Base-by-base conservation (phyloP, 2,888 invertebrate species). In the Spodoptera littoralis region DNA sequence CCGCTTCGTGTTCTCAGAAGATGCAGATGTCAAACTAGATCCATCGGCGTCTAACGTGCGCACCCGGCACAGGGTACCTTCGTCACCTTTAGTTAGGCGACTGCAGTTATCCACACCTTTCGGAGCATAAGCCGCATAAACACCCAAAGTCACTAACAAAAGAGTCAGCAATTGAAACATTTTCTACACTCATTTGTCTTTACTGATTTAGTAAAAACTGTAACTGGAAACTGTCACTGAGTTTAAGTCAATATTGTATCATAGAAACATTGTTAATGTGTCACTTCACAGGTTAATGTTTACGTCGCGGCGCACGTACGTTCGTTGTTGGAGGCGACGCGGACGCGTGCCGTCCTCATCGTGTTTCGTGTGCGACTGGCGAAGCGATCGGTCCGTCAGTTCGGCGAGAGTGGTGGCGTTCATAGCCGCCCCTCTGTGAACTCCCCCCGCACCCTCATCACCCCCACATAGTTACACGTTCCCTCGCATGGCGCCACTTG, bases 11-110 rank as follows among this genome's bases (percentile, higher is more conserved):
- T 96, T 96, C 85, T 98, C 98, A 53, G 96, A 83, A 65, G 95
- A 91, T 73, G 95, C 90, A 70, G 95, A 92, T 85, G 95, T 94
- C 75, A 96, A 93, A 87, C 96, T 96, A 74, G 96, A 95, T 66
- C 96, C 96, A 80, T 96, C 96, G 47, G 96, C 95, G 80, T 97
- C 97, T 73, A 97, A 95, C 60, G 96, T 96, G 73, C 97, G 95
- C 81, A 97, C 94, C 81, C 95, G 95, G 86, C 97, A 98, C 76
- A 96, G 94, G 68, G 96, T 95, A 70, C 94, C 94, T 84, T 89
- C 95, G 91, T 91, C 93, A 94, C 91, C 93, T 88, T 84, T 92
- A 71, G 84, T 76, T 65, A 86, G 82, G 72, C 86, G 90, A 76
- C 84, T 89, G 83, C 94, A 94, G 83, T 88, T 89, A 84, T 93